A percentile compares a stretch with the other conserved stretches of the same genome.
phyloP scores from a whole-genome alignment of 1,140 invertebrate species.

The Caenorhabditis inopinata region DNA sequence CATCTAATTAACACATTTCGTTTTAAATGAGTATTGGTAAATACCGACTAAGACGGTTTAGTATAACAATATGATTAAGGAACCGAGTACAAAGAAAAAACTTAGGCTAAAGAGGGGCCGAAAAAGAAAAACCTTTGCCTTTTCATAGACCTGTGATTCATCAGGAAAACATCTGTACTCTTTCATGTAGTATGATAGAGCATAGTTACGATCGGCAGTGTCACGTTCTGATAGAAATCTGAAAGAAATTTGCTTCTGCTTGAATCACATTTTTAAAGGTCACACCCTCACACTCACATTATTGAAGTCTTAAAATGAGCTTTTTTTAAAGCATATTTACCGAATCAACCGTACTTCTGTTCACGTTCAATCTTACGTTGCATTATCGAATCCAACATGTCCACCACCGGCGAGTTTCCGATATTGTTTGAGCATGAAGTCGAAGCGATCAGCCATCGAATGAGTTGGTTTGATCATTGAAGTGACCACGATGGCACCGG shows the following conservation, averaged over 20 bases:
- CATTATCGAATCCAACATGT: slow-evolving; percentile 46
- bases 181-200: slow-evolving; percentile 93
- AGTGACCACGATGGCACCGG: slow-evolving; percentile 90
- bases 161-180: slow-evolving; percentile 64
- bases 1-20: no score
- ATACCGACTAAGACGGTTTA: no score
- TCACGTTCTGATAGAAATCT: slow-evolving; percentile 83
- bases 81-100: not conserved
- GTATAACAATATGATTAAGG: no score
- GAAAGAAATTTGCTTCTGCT: slow-evolving; percentile 23
- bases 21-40: no score
- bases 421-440: slow-evolving; percentile 67
- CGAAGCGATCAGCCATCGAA: slow-evolving; percentile 58
- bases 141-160: slow-evolving; percentile 14
- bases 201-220: slow-evolving; percentile 93
- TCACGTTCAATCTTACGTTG: no score
- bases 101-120: not conserved
- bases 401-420: slow-evolving; percentile 74
- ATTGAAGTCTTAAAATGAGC: no score
- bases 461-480: slow-evolving; percentile 75
- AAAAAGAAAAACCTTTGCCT: slow-evolving; percentile 30
- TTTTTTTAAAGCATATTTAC: no score
- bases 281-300: no score
- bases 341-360: no score
- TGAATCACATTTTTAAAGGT: no score